phyloP scores from a whole-genome alignment of 2,113 vertebrate species.

The Heterotilapia buettikoferi region DNA sequence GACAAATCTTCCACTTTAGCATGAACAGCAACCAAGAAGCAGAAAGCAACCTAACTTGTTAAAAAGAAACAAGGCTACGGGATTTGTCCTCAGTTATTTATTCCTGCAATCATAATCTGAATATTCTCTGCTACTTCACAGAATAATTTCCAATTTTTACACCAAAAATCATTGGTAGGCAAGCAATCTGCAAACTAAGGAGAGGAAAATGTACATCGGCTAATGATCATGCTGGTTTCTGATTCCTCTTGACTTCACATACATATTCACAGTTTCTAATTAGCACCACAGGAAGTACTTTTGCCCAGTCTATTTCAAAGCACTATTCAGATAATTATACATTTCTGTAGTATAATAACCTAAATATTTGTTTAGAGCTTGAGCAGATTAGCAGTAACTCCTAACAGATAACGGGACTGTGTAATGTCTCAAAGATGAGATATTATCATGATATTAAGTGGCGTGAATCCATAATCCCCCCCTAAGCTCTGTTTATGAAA shows the following conservation, averaged over 20 bases:
- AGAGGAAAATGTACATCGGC: not conserved
- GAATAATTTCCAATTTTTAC: not conserved
- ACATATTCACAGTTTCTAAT: constrained; percentile 53
- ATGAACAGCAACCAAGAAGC: not conserved
- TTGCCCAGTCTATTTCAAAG: constrained; percentile 42
- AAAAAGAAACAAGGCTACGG: not conserved
- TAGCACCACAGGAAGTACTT: constrained; percentile 39
- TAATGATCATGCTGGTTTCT: not conserved
- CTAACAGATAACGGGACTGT: constrained; percentile 28
- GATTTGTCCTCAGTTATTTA: not conserved
- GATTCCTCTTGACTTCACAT: constrained; percentile 36
- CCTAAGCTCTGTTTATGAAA: constrained; percentile 17
- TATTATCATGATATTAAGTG: constrained; percentile 47
- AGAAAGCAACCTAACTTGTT: not conserved
- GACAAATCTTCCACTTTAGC: constrained; percentile 16
- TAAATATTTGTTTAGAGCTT: constrained; percentile 50
- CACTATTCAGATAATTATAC: constrained; percentile 48
- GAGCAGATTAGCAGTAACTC: constrained; percentile 23
- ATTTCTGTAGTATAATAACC: constrained; percentile 41
- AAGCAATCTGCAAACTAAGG: not conserved
- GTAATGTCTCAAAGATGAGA: constrained; percentile 46
- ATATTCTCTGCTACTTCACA: not conserved
- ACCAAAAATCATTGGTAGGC: not conserved
- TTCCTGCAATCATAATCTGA: not conserved
- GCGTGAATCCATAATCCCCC: constrained; percentile 15